A percentile compares a stretch with the other conserved stretches of the same genome.
Evolutionary conservation across 2,113 vertebrate species (phyloP).

Genomic region (Cyprinodon brontotheroides): DNA sequence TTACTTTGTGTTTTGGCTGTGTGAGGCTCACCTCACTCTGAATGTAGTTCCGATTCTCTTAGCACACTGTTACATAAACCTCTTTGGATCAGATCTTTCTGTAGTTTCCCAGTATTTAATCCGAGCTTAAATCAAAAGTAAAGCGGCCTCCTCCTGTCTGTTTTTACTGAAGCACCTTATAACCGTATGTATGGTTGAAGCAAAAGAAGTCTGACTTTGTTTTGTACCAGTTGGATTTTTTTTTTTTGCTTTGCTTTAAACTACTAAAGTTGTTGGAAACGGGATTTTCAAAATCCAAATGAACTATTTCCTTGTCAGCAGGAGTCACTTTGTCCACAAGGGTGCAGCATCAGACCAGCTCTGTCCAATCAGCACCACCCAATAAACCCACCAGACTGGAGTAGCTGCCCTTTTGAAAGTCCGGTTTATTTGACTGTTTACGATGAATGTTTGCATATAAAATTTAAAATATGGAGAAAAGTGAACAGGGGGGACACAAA

Average conservation of each 20-base stretch:
- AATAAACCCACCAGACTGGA: neutral
- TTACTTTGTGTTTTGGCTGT: neutral
- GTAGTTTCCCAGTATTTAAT: no score
- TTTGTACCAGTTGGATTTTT: neutral
- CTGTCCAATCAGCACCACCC: neutral
- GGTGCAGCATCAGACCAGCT: slow-evolving; percentile 13
- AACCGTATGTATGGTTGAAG: slow-evolving; percentile 18
- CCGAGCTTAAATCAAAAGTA: neutral
- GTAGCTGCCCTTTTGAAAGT: neutral
- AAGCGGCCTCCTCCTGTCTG: neutral
- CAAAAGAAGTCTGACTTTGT: neutral
- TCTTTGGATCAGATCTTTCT: neutral
- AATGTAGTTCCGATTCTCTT: neutral
- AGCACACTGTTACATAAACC: slow-evolving; percentile 2
- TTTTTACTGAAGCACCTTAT: slow-evolving; percentile 59
- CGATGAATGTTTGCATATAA: neutral
- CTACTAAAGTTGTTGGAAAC: slow-evolving; percentile 1
- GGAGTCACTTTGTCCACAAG: slow-evolving; percentile 14
- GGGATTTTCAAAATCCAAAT: slow-evolving; percentile 1
- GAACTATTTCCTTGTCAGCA: neutral
- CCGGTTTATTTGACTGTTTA: neutral
- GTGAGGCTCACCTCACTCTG: neutral
- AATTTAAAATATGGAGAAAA: no score
- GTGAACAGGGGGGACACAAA: no score
- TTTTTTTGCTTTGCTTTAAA: neutral